phyloP scores from a whole-genome alignment of 1,140 invertebrate species.

The Cherax destructor region DNA sequence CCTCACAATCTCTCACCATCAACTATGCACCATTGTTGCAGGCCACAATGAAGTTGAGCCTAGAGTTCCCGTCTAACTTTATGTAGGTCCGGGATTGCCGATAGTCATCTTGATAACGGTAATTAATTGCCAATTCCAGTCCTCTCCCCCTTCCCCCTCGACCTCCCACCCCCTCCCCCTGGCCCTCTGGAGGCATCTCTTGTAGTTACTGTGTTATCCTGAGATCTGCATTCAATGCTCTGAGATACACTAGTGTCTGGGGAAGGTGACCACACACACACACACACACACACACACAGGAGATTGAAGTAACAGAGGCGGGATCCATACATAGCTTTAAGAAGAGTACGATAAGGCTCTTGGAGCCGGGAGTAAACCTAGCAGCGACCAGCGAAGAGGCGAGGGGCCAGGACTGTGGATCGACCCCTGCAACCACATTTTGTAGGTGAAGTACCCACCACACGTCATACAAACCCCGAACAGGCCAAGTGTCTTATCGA shows the following conservation, averaged over 20 bases:
- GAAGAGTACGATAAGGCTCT: too few species aligned
- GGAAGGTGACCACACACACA: not conserved
- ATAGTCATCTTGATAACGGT: slow-evolving; percentile 3
- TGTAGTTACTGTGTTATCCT: not conserved
- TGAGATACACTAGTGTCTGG: not conserved
- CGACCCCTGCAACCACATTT: too few species aligned
- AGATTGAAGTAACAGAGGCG: too few species aligned
- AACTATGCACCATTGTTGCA: not conserved
- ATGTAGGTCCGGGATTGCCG: slow-evolving; percentile 19
- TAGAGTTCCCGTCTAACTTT: not conserved
- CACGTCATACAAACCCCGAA: too few species aligned
- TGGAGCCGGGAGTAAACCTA: too few species aligned
- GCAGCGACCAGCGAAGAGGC: too few species aligned
- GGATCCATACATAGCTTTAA: too few species aligned
- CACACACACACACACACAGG: too few species aligned
- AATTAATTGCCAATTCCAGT: slow-evolving; percentile 19
- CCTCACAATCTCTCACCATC: not conserved
- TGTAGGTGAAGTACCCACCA: too few species aligned
- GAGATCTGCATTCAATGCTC: slow-evolving; percentile 7
- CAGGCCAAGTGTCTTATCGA: too few species aligned
- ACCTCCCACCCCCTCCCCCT: not conserved
- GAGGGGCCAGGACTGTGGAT: too few species aligned
- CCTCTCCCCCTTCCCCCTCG: not conserved
- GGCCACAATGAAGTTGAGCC: slow-evolving; percentile 8
- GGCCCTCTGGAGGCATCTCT: not conserved